Base-by-base conservation (phyloP, 2,888 invertebrate genomes). In the Chymomyza fuscimana region DNA sequence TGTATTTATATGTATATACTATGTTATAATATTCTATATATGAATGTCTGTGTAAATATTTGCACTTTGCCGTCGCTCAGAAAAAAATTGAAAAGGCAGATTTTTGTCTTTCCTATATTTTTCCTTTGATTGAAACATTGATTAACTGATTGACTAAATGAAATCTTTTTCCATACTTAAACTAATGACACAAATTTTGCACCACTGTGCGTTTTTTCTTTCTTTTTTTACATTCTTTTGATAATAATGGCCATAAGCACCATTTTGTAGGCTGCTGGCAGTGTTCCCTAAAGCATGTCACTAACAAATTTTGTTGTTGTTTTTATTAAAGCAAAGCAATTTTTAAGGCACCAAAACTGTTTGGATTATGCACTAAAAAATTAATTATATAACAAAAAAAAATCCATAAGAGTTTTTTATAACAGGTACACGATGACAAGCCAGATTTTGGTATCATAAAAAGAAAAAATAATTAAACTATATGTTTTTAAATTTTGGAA, bases 281-380 rank as follows among this genome's bases (percentile, higher is more conserved):
- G 62, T 78, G 63, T 69, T 77, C 63, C 72, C 67, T 65, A 73
- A 72, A 63, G 52, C 60, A 69, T 77, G 66, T 72, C 69, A 65
- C 50, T 19, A 65, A 67, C 56, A 59, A 46, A 12, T 63, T 72
- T 70, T 68, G 74, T 54, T 68, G 74, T 54, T 52, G 15, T 54
- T 9, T 54, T 54, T 54, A n/a, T 68, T 76, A 82, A 81, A 84
- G 78, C 80, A 82, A 78, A 74, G 25, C 50, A 65, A 59, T 65
- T 46, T 46, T 12, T 65, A 65, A 65, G 65, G 65, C 65, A 65
- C 65, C 65, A 65, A 50, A 65, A 65, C 25, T 58, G 29, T 65
- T 29, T 56, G 54, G 32, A 22, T 64, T 64, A 36, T 29, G 63
- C 29, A 51, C 51, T 51, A 54, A 62, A 67, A 50, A 52, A 66